A percentile compares a stretch with the other conserved stretches of the same genome.
Evolutionary conservation across 2,888 invertebrate species (phyloP).

Genomic region (Apotomis capreana): DNA sequence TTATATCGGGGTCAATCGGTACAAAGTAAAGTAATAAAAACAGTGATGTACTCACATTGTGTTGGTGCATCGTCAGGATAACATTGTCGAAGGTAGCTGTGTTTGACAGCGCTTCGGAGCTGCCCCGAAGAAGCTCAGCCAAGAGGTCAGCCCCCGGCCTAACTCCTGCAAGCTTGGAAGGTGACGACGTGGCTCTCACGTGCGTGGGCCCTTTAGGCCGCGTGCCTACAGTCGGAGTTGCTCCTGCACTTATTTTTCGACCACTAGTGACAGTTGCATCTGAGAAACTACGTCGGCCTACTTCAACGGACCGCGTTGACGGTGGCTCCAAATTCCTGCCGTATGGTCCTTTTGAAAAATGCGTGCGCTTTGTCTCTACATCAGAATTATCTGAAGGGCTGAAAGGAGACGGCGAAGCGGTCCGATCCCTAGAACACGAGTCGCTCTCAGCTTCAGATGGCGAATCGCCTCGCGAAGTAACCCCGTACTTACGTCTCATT

Average conservation of each 20-base stretch:
- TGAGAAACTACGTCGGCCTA: constrained; percentile 76
- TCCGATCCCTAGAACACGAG: constrained; percentile 81
- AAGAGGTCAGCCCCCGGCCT: constrained; percentile 85
- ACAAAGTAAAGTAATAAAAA: constrained; percentile 50
- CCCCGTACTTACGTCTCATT: constrained; percentile 70
- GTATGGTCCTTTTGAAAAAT: constrained; percentile 87
- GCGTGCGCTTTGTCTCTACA: constrained; percentile 77
- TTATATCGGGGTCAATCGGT: constrained; percentile 59
- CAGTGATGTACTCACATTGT: constrained; percentile 73
- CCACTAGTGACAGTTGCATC: constrained; percentile 81
- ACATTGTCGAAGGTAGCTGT: constrained; percentile 81
- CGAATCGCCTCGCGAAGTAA: constrained; percentile 84
- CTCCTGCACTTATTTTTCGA: constrained; percentile 85
- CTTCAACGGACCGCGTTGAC: constrained; percentile 82
- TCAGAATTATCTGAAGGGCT: constrained; percentile 85
- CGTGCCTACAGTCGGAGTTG: constrained; percentile 65
- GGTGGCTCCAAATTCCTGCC: constrained; percentile 75
- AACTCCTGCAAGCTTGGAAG: constrained; percentile 88
- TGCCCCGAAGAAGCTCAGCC: constrained; percentile 90
- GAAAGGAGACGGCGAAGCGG: constrained; percentile 84
- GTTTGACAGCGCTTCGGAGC: constrained; percentile 89
- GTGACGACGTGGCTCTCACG: constrained; percentile 91
- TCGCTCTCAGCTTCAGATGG: constrained; percentile 89
- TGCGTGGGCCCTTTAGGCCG: constrained; percentile 84
- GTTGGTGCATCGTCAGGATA: constrained; percentile 77